phyloP scores from a whole-genome alignment of 2,113 vertebrate genomes.

The Heterochromis multidens region DNA sequence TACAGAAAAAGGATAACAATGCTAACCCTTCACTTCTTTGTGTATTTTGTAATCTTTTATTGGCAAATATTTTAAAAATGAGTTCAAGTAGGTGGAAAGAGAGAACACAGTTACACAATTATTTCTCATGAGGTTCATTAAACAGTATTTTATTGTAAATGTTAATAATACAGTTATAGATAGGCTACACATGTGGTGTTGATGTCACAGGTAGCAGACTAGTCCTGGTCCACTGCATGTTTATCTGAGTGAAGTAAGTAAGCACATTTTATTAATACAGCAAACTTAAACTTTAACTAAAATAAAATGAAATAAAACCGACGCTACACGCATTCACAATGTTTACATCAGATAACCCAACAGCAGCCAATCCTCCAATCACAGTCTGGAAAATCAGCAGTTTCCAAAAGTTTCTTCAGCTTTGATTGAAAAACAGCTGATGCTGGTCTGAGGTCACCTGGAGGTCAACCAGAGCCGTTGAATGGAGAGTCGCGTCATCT shows the following conservation, averaged over 20 bases:
- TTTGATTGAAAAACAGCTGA: not conserved
- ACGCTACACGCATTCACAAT: not conserved
- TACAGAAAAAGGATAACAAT: not conserved
- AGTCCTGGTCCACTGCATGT: no score
- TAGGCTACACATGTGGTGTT: not conserved
- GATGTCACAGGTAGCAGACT: not conserved
- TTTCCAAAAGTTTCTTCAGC: no score
- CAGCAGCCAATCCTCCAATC: not conserved
- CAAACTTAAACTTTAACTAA: not conserved
- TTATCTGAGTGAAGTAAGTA: not conserved
- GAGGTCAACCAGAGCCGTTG: no score
- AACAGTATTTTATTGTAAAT: not conserved
- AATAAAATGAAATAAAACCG: not conserved
- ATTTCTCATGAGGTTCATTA: not conserved
- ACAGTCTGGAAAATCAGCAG: not conserved
- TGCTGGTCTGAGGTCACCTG: not conserved
- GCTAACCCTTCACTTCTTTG: not conserved
- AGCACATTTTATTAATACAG: not conserved
- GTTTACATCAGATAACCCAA: not conserved
- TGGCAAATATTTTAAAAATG: not conserved
- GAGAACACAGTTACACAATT: not conserved
- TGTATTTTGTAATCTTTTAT: not conserved
- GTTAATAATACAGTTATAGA: not conserved
- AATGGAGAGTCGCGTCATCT: no score
- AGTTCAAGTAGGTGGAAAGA: not conserved